Conservation (phyloP, 1,140 invertebrate genomes). For the Bombus sibiricus region DNA sequence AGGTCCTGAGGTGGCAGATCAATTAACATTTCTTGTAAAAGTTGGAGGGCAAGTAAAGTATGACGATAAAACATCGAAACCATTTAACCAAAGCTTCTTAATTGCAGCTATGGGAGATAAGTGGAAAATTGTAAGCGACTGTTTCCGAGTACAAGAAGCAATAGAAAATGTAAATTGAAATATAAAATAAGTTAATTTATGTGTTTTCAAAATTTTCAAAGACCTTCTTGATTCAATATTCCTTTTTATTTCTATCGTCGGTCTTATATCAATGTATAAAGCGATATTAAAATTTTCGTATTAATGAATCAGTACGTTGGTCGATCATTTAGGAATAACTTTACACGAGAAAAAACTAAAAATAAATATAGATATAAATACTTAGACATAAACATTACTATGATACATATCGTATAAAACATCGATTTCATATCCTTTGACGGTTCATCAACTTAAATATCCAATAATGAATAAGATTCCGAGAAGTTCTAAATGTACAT, state of each 20-base stretch:
- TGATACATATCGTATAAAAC: conserved; percentile 82
- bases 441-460: conserved; percentile 46
- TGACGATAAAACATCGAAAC: conserved; percentile 84
- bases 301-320: conserved; percentile 79
- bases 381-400: conserved; percentile 80
- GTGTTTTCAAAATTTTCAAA: neutral
- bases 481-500: conserved; percentile 34
- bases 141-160: conserved; percentile 89
- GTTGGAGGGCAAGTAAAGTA: conserved; percentile 89
- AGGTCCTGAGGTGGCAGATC: conserved; percentile 85
- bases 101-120: conserved; percentile 92
- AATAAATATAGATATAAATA: conserved; percentile 82
- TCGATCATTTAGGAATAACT: conserved; percentile 77
- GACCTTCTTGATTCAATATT: conserved; percentile 65
- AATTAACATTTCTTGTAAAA: conserved; percentile 89
- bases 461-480: conserved; percentile 33
- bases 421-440: conserved; percentile 63
- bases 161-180: conserved; percentile 58
- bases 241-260: conserved; percentile 81
- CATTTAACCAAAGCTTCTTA: conserved; percentile 92
- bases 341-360: conserved; percentile 77
- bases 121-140: conserved; percentile 95
- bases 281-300: conserved; percentile 81
- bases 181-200: conserved; percentile 14
- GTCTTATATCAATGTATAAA: conserved; percentile 83